Percentiles rank a stretch among this genome's conserved stretches.
phyloP scores from a whole-genome alignment of 92 coral and sea anemone genomes.

The Phymanthus crucifer region DNA sequence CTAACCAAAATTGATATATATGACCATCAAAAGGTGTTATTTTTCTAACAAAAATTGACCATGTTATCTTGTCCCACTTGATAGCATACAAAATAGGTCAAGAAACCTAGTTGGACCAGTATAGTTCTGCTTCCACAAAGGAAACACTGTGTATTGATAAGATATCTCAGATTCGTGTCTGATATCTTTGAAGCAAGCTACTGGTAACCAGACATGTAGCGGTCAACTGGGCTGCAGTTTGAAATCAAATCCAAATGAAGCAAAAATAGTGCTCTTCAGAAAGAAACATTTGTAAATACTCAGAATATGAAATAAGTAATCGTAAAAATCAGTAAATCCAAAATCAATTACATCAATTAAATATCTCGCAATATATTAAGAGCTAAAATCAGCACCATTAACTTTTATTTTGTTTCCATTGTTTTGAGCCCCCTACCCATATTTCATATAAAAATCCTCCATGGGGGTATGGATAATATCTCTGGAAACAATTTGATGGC shows the following conservation, averaged over 20 bases:
- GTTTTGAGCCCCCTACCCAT: no score
- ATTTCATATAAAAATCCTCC: no score
- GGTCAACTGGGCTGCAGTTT: neutral
- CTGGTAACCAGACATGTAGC: neutral
- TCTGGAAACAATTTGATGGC: constrained; percentile 1
- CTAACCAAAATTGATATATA: neutral
- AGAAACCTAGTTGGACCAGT: constrained; percentile 9
- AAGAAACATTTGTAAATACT: constrained; percentile 1
- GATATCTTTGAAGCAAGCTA: neutral
- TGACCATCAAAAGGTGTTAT: neutral
- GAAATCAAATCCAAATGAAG: neutral
- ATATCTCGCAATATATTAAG: constrained; percentile 5
- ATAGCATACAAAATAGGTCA: neutral
- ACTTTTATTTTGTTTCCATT: no score
- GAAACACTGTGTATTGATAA: neutral
- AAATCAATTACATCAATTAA: neutral
- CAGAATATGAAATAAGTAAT: neutral
- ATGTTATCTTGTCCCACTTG: constrained; percentile 41
- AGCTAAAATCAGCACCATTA: neutral
- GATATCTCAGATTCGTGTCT: neutral
- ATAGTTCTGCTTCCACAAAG: neutral
- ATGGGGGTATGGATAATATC: no score
- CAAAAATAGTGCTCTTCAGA: neutral
- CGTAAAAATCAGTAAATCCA: neutral
- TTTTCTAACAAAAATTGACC: neutral